Evolutionary conservation across 1,140 invertebrate species (phyloP).

Genomic region (Helicoverpa armigera): DNA sequence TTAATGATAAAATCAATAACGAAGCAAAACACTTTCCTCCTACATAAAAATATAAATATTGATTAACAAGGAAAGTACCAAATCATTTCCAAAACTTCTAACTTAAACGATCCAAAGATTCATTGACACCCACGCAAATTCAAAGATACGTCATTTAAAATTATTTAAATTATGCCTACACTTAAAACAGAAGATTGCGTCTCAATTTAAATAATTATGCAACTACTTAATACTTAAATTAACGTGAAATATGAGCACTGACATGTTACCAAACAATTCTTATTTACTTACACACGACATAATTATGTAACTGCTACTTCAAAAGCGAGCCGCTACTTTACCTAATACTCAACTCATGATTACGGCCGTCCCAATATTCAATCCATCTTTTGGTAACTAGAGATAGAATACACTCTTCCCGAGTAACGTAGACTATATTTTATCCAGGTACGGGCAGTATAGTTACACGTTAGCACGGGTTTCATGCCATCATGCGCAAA

Average conservation of each 20-base stretch:
- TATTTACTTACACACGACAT: neutral
- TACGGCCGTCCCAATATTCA: neutral
- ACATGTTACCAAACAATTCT: neutral
- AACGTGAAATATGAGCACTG: neutral
- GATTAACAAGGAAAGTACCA: conserved; percentile 16
- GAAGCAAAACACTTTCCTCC: conserved; percentile 11
- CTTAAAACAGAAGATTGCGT: neutral
- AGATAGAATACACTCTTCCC: too few species aligned
- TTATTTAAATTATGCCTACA: conserved; percentile 9
- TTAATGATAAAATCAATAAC: too few species aligned
- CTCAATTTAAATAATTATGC: conserved; percentile 3
- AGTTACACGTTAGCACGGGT: too few species aligned
- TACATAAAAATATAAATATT: too few species aligned
- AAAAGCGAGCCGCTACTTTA: neutral
- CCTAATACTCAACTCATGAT: neutral
- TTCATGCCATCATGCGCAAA: too few species aligned
- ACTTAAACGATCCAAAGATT: neutral
- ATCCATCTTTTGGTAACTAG: neutral
- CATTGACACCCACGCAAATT: neutral
- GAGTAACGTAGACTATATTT: too few species aligned
- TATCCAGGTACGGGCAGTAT: neutral
- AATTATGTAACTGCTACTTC: neutral
- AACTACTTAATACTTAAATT: neutral
- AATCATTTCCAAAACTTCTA: conserved; percentile 18
- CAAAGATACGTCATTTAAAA: neutral